Evolutionary conservation across 2,888 invertebrate species (phyloP).

Genomic region (Girardia tigrina): DNA sequence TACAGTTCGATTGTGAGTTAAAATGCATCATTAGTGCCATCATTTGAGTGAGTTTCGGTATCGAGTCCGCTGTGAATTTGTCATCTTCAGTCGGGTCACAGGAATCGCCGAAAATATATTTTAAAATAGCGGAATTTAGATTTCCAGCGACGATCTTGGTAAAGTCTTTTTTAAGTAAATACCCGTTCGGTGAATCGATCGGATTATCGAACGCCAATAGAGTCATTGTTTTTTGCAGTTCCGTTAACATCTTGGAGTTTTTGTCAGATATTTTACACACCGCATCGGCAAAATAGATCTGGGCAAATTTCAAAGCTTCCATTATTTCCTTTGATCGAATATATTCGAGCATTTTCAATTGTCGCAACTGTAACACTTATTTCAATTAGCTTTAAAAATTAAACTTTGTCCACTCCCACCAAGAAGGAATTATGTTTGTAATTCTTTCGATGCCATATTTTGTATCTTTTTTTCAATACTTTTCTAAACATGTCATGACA

Average conservation of each 20-base stretch:
- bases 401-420: too few species aligned
- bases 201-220: constrained; percentile 35
- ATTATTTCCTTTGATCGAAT: not conserved
- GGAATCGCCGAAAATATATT: not conserved
- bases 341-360: constrained; percentile 16
- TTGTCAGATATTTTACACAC: constrained; percentile 25
- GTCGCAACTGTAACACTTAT: constrained; percentile 15
- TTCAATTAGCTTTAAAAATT: too few species aligned
- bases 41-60: constrained; percentile 21
- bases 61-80: not conserved
- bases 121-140: constrained; percentile 9
- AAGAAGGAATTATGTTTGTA: too few species aligned
- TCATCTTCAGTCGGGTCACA: not conserved
- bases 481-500: too few species aligned
- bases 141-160: constrained; percentile 6
- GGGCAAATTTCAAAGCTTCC: constrained; percentile 33
- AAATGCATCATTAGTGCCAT: constrained; percentile 21
- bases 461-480: too few species aligned
- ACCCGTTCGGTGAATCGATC: constrained; percentile 16
- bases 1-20: constrained; percentile 14
- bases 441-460: too few species aligned
- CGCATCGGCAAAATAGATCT: constrained; percentile 27
- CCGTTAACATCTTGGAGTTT: not conserved
- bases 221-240: constrained; percentile 33
- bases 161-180: constrained; percentile 5